phyloP scores from a whole-genome alignment of 2,113 vertebrate species.

The Hystrix brachyura region DNA sequence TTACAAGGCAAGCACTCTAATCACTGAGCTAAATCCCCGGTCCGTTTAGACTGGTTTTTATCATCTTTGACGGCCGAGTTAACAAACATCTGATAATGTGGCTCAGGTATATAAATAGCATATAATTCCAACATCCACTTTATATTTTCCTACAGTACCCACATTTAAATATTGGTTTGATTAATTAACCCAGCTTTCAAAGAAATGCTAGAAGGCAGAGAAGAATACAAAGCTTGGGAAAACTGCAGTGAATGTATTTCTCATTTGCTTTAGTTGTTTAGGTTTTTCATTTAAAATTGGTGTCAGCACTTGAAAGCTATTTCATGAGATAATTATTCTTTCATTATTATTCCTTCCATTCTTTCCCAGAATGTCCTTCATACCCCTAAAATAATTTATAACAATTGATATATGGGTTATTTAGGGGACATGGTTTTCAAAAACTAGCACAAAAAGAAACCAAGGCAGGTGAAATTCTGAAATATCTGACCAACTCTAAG shows the following conservation, averaged over 20 bases:
- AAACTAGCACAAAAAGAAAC: conserved; percentile 9
- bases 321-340: neutral
- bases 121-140: neutral
- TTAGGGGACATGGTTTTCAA: neutral
- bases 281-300: neutral
- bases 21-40: too few species aligned
- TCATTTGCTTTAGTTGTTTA: neutral
- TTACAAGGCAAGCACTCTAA: too few species aligned
- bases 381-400: neutral
- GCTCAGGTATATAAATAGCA: neutral
- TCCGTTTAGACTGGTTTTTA: neutral
- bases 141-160: neutral
- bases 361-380: neutral
- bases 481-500: neutral
- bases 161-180: neutral
- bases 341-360: neutral
- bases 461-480: neutral
- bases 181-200: neutral
- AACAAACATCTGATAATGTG: neutral
- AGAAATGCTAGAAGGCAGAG: neutral
- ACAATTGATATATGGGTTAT: neutral
- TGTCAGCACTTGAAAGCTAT: neutral
- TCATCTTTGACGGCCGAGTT: neutral
- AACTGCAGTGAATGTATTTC: neutral
- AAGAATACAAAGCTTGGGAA: neutral